phyloP scores from a whole-genome alignment of 2,888 invertebrate species.

The Pollenia angustigena region DNA sequence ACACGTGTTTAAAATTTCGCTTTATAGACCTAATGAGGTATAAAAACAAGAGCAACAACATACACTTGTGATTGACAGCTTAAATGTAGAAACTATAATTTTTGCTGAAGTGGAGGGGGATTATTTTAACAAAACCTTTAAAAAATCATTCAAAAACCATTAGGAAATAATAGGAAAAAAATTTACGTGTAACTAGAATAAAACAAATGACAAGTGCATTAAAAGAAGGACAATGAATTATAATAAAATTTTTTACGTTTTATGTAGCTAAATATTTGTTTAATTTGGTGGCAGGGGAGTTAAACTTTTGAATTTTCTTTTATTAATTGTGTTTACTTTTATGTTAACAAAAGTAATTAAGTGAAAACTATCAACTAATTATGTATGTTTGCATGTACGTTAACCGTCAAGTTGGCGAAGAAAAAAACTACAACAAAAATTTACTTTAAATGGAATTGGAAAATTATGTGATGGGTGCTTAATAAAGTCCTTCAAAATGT shows the following conservation, averaged over 20 bases:
- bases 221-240: slow-evolving; percentile 23
- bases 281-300: background rate
- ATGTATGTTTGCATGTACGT: slow-evolving; percentile 17
- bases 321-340: slow-evolving; percentile 43
- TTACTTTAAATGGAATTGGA: too few species aligned
- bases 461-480: background rate
- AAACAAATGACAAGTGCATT: slow-evolving; percentile 47
- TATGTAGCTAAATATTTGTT: background rate
- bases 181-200: background rate
- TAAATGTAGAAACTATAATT: slow-evolving; percentile 42
- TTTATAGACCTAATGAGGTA: slow-evolving; percentile 17
- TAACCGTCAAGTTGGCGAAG: background rate
- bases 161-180: slow-evolving; percentile 31
- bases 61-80: slow-evolving; percentile 62
- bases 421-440: background rate
- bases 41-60: slow-evolving; percentile 34
- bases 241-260: slow-evolving; percentile 29
- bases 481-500: background rate
- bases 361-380: slow-evolving; percentile 41
- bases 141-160: slow-evolving; percentile 68
- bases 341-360: slow-evolving; percentile 51
- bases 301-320: background rate
- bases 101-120: slow-evolving; percentile 21
- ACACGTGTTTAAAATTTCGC: slow-evolving; percentile 31
- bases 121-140: slow-evolving; percentile 45